phyloP scores from a whole-genome alignment of 2,113 vertebrate species.

The Limanda limanda region DNA sequence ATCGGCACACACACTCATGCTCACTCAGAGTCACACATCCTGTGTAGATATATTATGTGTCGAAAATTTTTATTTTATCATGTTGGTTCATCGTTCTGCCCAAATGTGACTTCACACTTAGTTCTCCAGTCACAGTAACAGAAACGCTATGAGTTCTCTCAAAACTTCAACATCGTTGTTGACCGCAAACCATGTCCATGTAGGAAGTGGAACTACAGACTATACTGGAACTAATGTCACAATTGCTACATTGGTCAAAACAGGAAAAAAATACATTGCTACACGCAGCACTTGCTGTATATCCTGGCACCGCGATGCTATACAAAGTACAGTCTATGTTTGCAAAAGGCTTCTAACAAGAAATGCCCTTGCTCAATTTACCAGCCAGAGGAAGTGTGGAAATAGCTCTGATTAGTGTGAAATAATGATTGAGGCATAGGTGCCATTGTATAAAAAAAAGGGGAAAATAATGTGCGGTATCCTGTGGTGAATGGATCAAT shows the following conservation, averaged over 20 bases:
- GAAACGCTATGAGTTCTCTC: not conserved
- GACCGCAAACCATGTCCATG: not conserved
- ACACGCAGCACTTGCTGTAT: constrained; percentile 22
- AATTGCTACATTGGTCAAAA: constrained; percentile 26
- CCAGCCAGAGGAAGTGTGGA: constrained; percentile 39
- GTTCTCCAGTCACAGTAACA: not conserved
- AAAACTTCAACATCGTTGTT: not conserved
- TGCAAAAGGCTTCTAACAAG: constrained; percentile 57
- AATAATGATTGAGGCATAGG: constrained; percentile 5
- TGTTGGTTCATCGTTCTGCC: not conserved
- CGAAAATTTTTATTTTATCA: no score
- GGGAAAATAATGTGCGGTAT: not conserved
- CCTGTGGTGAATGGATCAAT: not conserved
- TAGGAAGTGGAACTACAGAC: constrained; percentile 31
- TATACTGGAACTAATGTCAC: constrained; percentile 23
- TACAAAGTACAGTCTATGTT: constrained; percentile 27
- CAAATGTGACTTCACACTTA: no score
- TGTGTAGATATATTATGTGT: not conserved
- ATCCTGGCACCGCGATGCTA: constrained; percentile 10
- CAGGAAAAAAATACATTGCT: constrained; percentile 36
- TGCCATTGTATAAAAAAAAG: not conserved
- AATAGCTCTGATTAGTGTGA: constrained; percentile 25
- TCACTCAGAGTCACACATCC: constrained; percentile 28
- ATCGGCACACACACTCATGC: constrained; percentile 26
- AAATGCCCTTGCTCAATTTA: constrained; percentile 60